Conservation (phyloP, 37 sponge, comb jelly and placozoan species). For the Aphrocallistes beatrix region DNA sequence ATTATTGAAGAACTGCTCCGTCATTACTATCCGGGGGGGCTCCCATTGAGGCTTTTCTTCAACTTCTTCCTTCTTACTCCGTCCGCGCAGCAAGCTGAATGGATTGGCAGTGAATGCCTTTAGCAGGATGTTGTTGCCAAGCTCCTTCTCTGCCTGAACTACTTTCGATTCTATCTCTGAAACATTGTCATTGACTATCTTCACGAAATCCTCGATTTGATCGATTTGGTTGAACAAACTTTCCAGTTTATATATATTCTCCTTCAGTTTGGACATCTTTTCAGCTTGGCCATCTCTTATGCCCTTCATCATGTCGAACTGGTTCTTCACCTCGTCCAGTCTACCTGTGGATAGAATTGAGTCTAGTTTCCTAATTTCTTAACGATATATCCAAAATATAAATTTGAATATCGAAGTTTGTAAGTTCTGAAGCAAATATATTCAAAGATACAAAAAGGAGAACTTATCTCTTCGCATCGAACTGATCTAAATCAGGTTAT, state of each 20-base stretch:
- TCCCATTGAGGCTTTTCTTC: background rate
- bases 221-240: background rate
- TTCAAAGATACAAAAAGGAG: too few species aligned
- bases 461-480: too few species aligned
- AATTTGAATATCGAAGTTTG: too few species aligned
- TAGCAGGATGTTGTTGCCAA: background rate
- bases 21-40: background rate
- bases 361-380: too few species aligned
- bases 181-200: background rate
- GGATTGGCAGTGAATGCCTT: background rate
- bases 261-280: background rate
- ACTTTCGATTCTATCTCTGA: slow-evolving; percentile 6
- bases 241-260: background rate
- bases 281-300: background rate
- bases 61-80: background rate
- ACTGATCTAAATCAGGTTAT: too few species aligned
- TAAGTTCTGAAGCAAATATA: too few species aligned
- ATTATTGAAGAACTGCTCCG: background rate
- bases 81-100: background rate
- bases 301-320: background rate
- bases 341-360: background rate
- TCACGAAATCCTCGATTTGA: background rate
- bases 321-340: slow-evolving; percentile 8
- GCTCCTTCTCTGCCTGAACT: background rate
- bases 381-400: too few species aligned